Evolutionary conservation across 2,888 invertebrate genomes (phyloP).

Genomic region (Caenorhabditis afra): DNA sequence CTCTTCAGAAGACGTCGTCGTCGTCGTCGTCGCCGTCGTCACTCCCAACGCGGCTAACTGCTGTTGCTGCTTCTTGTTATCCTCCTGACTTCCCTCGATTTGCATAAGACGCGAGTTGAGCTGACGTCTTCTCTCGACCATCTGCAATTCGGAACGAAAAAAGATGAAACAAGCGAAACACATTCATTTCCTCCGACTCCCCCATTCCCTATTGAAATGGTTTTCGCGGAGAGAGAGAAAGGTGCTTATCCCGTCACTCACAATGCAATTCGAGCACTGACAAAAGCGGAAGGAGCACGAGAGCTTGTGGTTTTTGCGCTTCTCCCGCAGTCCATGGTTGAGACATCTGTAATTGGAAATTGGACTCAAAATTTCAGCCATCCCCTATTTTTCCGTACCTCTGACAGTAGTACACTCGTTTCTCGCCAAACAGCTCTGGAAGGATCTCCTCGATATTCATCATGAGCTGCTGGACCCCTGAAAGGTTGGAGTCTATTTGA

Average conservation of each 20-base stretch:
- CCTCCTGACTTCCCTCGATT: slow-evolving; percentile 59
- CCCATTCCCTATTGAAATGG: too few species aligned
- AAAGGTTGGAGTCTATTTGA: slow-evolving; percentile 1
- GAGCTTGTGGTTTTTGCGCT: slow-evolving; percentile 72
- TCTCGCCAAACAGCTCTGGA: slow-evolving; percentile 73
- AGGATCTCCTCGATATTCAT: slow-evolving; percentile 76
- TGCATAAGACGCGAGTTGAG: slow-evolving; percentile 69
- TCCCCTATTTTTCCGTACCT: too few species aligned
- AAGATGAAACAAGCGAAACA: neutral
- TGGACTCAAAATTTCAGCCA: neutral
- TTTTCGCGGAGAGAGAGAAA: too few species aligned
- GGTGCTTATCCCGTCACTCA: slow-evolving; percentile 33
- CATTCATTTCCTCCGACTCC: too few species aligned
- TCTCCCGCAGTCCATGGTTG: slow-evolving; percentile 69
- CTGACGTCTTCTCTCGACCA: slow-evolving; percentile 72
- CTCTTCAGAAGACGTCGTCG: slow-evolving; percentile 46
- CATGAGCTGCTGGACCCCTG: slow-evolving; percentile 15
- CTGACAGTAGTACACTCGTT: slow-evolving; percentile 73
- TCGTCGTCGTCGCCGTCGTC: slow-evolving; percentile 23
- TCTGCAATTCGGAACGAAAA: slow-evolving; percentile 50
- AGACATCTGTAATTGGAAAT: slow-evolving; percentile 56
- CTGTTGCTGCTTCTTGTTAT: neutral
- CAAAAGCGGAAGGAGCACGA: slow-evolving; percentile 67
- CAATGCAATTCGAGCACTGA: slow-evolving; percentile 68
- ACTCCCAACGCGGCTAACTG: slow-evolving; percentile 1